phyloP scores from a whole-genome alignment of 2,113 vertebrate genomes.

The Ochotona curzoniae region DNA sequence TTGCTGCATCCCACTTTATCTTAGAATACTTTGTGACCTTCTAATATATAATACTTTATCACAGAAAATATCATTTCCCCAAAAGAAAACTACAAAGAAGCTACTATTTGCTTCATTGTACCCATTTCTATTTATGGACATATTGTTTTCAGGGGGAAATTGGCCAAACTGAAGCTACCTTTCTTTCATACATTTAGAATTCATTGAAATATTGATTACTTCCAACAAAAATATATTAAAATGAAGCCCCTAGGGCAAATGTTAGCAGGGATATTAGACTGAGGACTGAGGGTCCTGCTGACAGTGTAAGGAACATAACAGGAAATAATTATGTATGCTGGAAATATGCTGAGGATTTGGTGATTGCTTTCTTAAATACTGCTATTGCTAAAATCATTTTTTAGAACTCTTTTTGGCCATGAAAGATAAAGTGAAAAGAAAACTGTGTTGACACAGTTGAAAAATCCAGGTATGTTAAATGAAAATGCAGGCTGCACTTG shows the following conservation, averaged over 20 bases:
- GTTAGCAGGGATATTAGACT: not conserved
- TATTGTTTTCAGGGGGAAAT: conserved; percentile 13
- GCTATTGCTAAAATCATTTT: not conserved
- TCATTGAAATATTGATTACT: conserved; percentile 31
- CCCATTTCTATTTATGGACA: not conserved
- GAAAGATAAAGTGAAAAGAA: not conserved
- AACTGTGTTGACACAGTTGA: not conserved
- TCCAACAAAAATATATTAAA: conserved; percentile 16
- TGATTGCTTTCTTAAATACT: not conserved
- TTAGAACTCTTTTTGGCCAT: not conserved
- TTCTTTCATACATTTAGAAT: not conserved
- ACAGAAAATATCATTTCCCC: not conserved
- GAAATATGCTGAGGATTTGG: not conserved
- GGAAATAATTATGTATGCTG: not conserved
- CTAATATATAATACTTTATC: not conserved
- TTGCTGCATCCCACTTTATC: not conserved
- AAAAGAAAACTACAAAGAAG: conserved; percentile 10
- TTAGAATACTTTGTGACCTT: conserved; percentile 26
- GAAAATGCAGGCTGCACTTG: not conserved
- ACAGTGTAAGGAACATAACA: not conserved
- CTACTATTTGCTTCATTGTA: not conserved
- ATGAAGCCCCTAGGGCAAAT: not conserved
- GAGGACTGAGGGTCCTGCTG: not conserved
- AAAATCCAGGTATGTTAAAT: not conserved
- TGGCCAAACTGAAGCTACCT: not conserved